Conservation (phyloP, 2,797 vertebrate species). For the Columba guinea region DNA sequence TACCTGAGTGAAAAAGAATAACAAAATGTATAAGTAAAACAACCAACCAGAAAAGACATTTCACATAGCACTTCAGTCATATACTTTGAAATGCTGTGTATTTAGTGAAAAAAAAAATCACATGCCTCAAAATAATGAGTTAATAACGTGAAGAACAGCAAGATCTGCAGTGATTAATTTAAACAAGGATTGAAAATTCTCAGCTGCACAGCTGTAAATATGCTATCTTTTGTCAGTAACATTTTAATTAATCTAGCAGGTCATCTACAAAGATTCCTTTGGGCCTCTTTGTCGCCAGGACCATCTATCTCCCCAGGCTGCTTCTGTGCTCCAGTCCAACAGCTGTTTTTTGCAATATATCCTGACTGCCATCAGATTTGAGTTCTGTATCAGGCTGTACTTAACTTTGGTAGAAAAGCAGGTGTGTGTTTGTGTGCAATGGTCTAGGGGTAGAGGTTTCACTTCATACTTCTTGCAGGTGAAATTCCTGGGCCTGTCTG, state of each 20-base stretch:
- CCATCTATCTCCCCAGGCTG: not conserved
- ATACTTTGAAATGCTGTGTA: not conserved
- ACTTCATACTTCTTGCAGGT: not conserved
- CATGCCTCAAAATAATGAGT: not conserved
- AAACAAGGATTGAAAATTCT: not conserved
- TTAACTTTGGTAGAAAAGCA: slow-evolving; percentile 12
- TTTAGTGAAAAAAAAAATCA: not conserved
- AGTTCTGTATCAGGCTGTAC: not conserved
- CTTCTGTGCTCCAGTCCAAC: not conserved
- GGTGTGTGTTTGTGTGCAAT: not conserved
- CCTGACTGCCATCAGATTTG: not conserved
- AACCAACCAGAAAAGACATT: not conserved
- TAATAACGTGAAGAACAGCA: not conserved
- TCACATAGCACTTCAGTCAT: not conserved
- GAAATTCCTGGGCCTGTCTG: not conserved
- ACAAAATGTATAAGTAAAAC: not conserved
- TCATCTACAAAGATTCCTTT: not conserved
- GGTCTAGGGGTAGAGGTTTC: not conserved
- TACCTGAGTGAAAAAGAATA: not conserved
- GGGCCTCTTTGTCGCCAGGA: not conserved
- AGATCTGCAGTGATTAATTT: not conserved
- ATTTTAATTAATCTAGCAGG: not conserved
- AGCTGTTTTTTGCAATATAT: not conserved
- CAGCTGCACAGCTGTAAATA: not conserved
- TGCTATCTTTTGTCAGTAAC: not conserved